Evolutionary conservation across 2,888 invertebrate genomes (phyloP), one percentile per base, ranked within the genome.

Genomic region (Phaonia tiefii): DNA sequence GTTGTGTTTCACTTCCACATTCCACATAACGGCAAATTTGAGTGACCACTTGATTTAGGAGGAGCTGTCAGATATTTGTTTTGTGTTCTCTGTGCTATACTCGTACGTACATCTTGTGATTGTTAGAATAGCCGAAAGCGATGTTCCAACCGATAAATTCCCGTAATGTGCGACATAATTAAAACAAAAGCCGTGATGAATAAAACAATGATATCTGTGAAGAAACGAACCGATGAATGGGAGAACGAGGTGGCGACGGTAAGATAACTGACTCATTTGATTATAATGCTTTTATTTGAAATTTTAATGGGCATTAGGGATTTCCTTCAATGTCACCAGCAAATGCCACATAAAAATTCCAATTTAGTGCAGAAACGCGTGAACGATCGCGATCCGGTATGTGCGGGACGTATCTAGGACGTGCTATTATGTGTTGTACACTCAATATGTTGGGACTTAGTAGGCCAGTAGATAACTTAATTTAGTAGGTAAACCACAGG

Each of bases 391-490:
- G 49, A 58, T 58, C 15, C 51, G 31, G 8, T 22, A 20, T 3
- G 26, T 7, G 26, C 13, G 44, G 46, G 13, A 25, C 13, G 13
- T 11, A 31, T 4, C 37, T 5, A 7, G 31, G 17, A 37, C 84
- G 3, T 3, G 8, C 42, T 60, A 1, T 26, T 10, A 56, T 63
- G 73, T 76, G 49, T 51, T 67, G 76, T 87, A 86, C 88, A 85
- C 86, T 85, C 86, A 87, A 89, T 89, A 88, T 89, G 90, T 90
- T 90, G 90, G 90, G 90, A 90, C 90, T 90, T 90, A 90, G 90
- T 90, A 90, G 90, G 90, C 90, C 90, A 90, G 90, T 90, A 90
- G 90, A 88, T n/a, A 84, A 13, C 42, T 72, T 44, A 17, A 2
- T 42, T 11, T 72, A 13, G 17, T 1, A 7, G 20, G n/a, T 56